Conservation (phyloP, 2,797 vertebrate species). For the Vultur gryphus region DNA sequence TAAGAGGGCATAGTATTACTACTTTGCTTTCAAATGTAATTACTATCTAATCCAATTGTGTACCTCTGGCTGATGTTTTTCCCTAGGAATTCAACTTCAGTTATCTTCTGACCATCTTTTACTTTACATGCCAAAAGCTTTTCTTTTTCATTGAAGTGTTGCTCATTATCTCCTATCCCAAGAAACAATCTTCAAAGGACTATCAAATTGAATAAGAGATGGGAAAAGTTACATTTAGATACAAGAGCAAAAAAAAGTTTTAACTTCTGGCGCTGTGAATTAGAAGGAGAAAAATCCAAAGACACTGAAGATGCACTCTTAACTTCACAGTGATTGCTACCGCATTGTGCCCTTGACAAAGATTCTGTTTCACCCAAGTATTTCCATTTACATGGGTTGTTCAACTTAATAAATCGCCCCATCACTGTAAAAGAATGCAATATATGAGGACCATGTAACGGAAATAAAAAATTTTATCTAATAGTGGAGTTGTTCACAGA, state of each 20-base stretch:
- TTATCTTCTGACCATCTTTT: background rate
- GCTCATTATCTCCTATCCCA: background rate
- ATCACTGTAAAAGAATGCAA: background rate
- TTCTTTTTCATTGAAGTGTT: background rate
- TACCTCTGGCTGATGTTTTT: background rate
- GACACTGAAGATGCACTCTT: background rate
- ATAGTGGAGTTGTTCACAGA: background rate
- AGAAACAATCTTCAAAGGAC: background rate
- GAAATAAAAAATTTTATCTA: background rate
- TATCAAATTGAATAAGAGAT: background rate
- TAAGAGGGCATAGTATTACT: background rate
- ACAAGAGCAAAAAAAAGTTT: background rate
- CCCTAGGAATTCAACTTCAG: background rate
- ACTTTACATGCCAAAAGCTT: background rate
- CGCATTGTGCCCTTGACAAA: background rate
- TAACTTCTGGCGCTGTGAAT: background rate
- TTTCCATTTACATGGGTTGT: background rate
- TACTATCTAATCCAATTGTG: background rate
- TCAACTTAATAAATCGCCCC: background rate
- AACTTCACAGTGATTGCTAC: background rate
- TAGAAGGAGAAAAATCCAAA: background rate
- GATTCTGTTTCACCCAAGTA: background rate
- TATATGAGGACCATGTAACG: background rate
- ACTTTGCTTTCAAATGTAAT: background rate
- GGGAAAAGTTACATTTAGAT: background rate